Evolutionary conservation across 2,888 invertebrate genomes (phyloP), one percentile per base, ranked within the genome.

Genomic region (Papilio demoleus): DNA sequence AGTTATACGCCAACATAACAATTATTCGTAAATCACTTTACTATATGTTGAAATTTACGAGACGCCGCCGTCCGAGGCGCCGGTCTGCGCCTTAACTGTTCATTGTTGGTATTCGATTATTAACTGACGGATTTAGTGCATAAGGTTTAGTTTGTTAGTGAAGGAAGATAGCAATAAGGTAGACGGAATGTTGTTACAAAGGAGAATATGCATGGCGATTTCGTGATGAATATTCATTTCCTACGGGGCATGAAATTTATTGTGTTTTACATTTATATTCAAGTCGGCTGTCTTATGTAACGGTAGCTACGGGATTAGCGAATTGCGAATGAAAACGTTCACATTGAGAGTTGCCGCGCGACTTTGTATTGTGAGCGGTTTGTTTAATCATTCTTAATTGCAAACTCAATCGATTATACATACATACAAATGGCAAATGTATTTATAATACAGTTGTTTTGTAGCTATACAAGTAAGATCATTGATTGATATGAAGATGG

Each of bases 11-110:
- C 90, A 92, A 88, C 90, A 92, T 88, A 92, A 92, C 92, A 92
- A 92, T 92, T 92, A 92, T 92, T 91, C 92, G 92, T 92, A 92
- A 92, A 92, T 92, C 92, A 92, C 92, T 92, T 92, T 92, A 92
- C 90, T 92, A 92, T 92, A 92, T 92, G 92, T 91, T 92, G 91
- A 91, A 92, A 92, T 91, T 92, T 92, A 92, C 92, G 90, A 90
- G 88, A 88, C 82, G 81, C 80, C 79, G 83, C 79, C 77, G 77
- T 81, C 75, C 75, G 83, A 79, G 81, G 84, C 83, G 84, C 84
- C 82, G 87, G 85, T 82, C 78, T 79, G 82, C 79, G 76, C 91
- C 85, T 78, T 90, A 86, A 73, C 72, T 81, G 71, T 70, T 65
- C 60, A 56, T 67, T 67, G 63, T 72, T 72, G 73, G 71, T 84